These are phyloP conservation scores for Numida meleagris DNA, from an alignment of 2,113 vertebrate species.

Conservation along the genomic window DNA sequence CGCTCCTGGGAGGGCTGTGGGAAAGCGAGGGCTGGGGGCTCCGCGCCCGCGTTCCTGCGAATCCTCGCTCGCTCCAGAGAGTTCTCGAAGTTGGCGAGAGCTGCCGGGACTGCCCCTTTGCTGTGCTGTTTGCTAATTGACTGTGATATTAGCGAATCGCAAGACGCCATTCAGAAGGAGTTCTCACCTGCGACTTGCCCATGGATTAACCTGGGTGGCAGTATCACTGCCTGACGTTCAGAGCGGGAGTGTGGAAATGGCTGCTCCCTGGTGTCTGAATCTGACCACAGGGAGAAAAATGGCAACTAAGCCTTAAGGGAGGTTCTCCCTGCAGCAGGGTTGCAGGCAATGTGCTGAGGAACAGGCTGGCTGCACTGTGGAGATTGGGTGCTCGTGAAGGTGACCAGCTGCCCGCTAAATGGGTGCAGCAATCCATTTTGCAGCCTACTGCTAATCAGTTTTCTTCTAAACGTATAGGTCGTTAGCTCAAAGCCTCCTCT, in stretches of 20 bases:
- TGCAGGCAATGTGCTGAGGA: fast-evolving
- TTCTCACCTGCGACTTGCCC: fast-evolving
- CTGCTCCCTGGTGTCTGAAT: fast-evolving
- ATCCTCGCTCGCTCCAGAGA: too few species aligned
- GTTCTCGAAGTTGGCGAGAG: not conserved
- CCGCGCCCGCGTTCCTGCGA: fast-evolving
- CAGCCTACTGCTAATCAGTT: too few species aligned
- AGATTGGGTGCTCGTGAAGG: not conserved
- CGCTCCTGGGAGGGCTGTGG: not conserved
- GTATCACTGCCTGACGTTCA: not conserved
- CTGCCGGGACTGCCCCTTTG: fast-evolving
- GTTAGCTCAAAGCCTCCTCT: not conserved
- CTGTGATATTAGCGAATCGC: fast-evolving
- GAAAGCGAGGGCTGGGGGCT: too few species aligned
- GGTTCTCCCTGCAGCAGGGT: too few species aligned
- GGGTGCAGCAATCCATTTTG: too few species aligned
- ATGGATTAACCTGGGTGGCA: fast-evolving
- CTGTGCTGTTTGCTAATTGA: not conserved
- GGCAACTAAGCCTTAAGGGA: not conserved
- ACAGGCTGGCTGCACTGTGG: fast-evolving
- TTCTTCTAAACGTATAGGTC: not conserved
- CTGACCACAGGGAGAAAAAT: not conserved
- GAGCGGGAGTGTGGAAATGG: fast-evolving
- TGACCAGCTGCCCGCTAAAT: not conserved
- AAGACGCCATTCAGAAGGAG: fast-evolving